Conservation (phyloP, 2,797 vertebrate genomes). For the Hoplostethus atlanticus region DNA sequence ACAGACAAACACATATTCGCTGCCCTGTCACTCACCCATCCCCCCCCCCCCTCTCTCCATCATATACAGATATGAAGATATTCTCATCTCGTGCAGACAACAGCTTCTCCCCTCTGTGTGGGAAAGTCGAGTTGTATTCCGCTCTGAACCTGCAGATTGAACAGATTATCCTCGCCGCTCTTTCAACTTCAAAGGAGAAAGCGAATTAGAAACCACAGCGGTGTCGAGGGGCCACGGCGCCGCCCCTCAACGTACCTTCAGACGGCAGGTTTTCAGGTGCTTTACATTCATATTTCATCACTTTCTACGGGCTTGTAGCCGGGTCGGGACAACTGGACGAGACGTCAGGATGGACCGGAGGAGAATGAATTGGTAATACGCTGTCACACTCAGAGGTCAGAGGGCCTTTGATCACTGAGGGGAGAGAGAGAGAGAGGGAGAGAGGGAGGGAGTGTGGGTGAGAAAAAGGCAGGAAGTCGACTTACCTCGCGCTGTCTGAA, state of each 20-base stretch:
- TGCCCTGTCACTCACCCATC: too few species aligned
- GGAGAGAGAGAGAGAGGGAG: background rate
- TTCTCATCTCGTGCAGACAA: background rate
- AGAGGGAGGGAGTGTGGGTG: too few species aligned
- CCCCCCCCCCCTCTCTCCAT: too few species aligned
- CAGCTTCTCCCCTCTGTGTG: too few species aligned
- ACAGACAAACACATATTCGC: too few species aligned
- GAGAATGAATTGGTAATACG: constrained; percentile 46
- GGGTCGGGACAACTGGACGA: constrained; percentile 34
- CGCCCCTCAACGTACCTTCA: constrained; percentile 9
- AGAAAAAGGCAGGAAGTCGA: too few species aligned
- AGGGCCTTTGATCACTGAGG: constrained; percentile 46
- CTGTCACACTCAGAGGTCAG: constrained; percentile 12
- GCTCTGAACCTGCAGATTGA: background rate
- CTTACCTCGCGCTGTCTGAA: too few species aligned
- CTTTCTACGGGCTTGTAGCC: background rate
- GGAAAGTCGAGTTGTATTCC: too few species aligned
- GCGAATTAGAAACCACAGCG: background rate
- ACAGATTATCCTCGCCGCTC: background rate
- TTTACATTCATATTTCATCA: constrained; percentile 48
- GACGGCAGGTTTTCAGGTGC: background rate
- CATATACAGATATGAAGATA: constrained; percentile 11
- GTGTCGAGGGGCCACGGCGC: background rate
- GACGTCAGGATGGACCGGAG: constrained; percentile 17
- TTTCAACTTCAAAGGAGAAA: constrained; percentile 24